Evolutionary conservation across 2,888 invertebrate genomes (phyloP), one percentile per base, ranked within the genome.

Genomic region (Hypercompe scribonia): DNA sequence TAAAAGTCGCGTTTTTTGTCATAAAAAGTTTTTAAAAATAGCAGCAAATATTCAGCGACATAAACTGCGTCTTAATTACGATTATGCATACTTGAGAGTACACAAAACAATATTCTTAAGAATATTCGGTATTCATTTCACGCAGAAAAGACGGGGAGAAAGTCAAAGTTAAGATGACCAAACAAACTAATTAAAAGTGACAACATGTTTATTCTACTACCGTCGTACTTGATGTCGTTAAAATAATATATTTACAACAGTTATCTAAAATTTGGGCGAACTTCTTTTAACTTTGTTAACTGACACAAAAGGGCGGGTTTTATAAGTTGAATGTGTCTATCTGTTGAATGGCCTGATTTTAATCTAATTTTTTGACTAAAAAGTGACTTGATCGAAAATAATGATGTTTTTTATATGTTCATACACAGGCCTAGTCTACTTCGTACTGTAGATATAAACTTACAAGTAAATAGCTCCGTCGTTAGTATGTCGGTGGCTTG

Each of bases 121-220:
- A 36, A 54, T 34, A 54, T 28, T 15, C 15, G 36, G 34, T 54
- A 50, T 68, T 68, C 54, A 61, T 61, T 61, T 61, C 61, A 61
- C 24, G 68, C 36, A 58, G 68, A 33, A 33, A 36, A 68, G 68
- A 36, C 24, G 21, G 28, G 50, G 50, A 18, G 34, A 68, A 73
- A 78, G 76, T 71, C 68, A 73, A 73, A 70, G 71, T 71, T n/a
- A 70, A 72, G 68, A 81, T 73, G 46, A 81, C 74, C 50, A 65
- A 65, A 76, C 81, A 73, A 83, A 78, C 69, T 74, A 81, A 79
- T 83, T 75, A 74, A 68, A 50, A 74, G 61, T 70, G 58, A 54
- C 50, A 50, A 68, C 50, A 54, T 54, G 68, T 54, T 68, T 54
- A 68, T 34, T 54, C 54, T 54, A 54, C 68, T 34, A n/a, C 54